These are phyloP conservation scores for Schizopygopsis malacanthus DNA, from an alignment of 2,797 vertebrate genomes.

Conservation along the genomic window DNA sequence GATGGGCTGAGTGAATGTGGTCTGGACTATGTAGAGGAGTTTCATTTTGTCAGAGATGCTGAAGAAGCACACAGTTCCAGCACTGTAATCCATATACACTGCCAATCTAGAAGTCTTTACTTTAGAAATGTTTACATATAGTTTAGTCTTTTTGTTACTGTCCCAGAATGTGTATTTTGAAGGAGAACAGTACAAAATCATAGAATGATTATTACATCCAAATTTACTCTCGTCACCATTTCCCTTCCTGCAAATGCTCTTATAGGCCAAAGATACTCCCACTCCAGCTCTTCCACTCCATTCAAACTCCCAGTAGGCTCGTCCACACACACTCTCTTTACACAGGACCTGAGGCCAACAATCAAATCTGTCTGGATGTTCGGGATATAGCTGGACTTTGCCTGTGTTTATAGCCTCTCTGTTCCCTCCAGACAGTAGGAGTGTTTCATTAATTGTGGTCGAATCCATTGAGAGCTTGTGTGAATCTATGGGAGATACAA, in stretches of 20 bases:
- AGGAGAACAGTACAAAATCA: constrained; percentile 46
- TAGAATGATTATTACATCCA: constrained; percentile 53
- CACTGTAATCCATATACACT: constrained; percentile 52
- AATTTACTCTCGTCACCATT: constrained; percentile 47
- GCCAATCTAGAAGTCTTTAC: constrained; percentile 44
- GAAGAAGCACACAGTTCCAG: constrained; percentile 54
- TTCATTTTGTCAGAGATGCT: constrained; percentile 53
- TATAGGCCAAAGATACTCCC: constrained; percentile 53
- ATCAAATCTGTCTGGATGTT: constrained; percentile 55
- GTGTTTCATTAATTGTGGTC: background rate
- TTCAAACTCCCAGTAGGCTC: constrained; percentile 57
- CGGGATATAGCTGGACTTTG: constrained; percentile 38
- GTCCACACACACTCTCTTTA: constrained; percentile 43
- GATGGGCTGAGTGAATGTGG: constrained; percentile 49
- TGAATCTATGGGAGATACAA: background rate
- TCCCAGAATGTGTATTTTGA: constrained; percentile 49
- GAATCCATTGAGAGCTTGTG: background rate
- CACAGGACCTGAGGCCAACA: constrained; percentile 54
- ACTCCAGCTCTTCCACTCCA: constrained; percentile 47
- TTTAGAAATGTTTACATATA: constrained; percentile 33
- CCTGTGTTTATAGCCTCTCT: constrained; percentile 36
- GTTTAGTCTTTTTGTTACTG: constrained; percentile 47
- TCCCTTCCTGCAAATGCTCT: constrained; percentile 48
- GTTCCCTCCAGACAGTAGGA: constrained; percentile 1
- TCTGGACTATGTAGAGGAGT: constrained; percentile 38